phyloP scores from a whole-genome alignment of 1,140 invertebrate genomes.

The Euwallacea similis region DNA sequence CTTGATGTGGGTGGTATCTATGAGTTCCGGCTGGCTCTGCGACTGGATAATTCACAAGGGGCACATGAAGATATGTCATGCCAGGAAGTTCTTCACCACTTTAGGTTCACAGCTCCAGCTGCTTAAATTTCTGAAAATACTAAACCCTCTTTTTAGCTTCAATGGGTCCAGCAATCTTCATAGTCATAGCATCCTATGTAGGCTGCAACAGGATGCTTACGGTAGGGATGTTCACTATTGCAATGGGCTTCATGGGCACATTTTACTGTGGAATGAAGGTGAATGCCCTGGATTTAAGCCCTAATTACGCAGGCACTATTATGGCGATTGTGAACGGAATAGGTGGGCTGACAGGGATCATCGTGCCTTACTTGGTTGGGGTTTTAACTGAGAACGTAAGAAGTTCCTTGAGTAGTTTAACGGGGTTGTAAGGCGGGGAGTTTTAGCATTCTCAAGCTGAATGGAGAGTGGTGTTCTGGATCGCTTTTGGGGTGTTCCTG shows the following conservation, averaged over 20 bases:
- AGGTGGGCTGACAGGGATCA: slow-evolving; percentile 78
- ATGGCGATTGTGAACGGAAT: slow-evolving; percentile 86
- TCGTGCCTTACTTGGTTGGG: slow-evolving; percentile 77
- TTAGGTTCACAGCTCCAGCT: slow-evolving; percentile 57
- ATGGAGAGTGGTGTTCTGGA: slow-evolving; percentile 83
- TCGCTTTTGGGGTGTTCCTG: slow-evolving; percentile 71
- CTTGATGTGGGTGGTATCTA: slow-evolving; percentile 73
- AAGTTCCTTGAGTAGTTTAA: slow-evolving; percentile 5
- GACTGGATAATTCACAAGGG: slow-evolving; percentile 66
- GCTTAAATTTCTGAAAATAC: too few relatives aligned
- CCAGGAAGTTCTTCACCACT: slow-evolving; percentile 73
- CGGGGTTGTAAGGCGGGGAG: slow-evolving; percentile 12
- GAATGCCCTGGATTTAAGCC: slow-evolving; percentile 80
- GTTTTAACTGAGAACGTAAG: slow-evolving; percentile 49
- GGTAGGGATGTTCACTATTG: slow-evolving; percentile 68
- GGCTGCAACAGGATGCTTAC: slow-evolving; percentile 69
- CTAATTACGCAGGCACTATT: slow-evolving; percentile 78
- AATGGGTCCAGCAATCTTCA: slow-evolving; percentile 73
- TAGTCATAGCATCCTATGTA: slow-evolving; percentile 78
- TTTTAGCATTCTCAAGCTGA: slow-evolving; percentile 69
- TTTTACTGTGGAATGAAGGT: slow-evolving; percentile 78
- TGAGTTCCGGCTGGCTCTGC: slow-evolving; percentile 66
- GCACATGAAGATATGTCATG: slow-evolving; percentile 63
- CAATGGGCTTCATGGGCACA: slow-evolving; percentile 75
- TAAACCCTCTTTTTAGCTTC: slow-evolving; percentile 58